Evolutionary conservation across 1,140 invertebrate genomes (phyloP), one percentile per base, ranked within the genome.

Genomic region (Macrobrachium nipponense): DNA sequence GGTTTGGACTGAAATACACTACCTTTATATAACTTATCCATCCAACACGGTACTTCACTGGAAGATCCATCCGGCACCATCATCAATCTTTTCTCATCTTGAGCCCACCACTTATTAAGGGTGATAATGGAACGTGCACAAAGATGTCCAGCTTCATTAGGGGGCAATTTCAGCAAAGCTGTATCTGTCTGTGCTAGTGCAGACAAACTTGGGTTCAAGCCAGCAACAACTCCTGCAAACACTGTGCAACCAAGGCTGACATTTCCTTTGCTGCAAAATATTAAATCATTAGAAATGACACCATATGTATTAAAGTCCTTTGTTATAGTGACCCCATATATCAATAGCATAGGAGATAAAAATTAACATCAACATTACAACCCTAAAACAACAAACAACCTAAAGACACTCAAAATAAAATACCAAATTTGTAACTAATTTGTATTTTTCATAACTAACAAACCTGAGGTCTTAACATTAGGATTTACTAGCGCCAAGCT

Each of bases 201-300:
- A 27, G 81, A 82, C 10, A 88, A 75, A 27, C 78, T 80, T 17
- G 82, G 87, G 27, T 88, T 93, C 4, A 94, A 91, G 0, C 94
- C 93, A 44, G 58, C 61, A 17, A 88, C 87, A 58, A 72, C 23
- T 68, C 72, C 82, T 23, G 87, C 82, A 68, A 88, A 62, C 5
- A 85, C 78, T 61, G 59, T 20, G 81, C 87, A 88, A 36, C 82
- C 87, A 43, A 85, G 64, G 23, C 51, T 58, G 60, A 88, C 58
- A 12, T 76, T 77, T 36, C 82, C 87, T 76, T 83, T 84, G 77
- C 87, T 86, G 78, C 3, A 75, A 72, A 5, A 62, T 36, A n/a
- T n/a, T n/a, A n/a, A 5, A 51, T 12, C 51, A 51, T 6, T 51
- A 51, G 51, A 51, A 51, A 51, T 51, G 8, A 12, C 7, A 10